Percentiles rank a stretch among this genome's conserved stretches.
phyloP scores from a whole-genome alignment of 64 coral and sea anemone species.

The Stichodactyla helianthus region DNA sequence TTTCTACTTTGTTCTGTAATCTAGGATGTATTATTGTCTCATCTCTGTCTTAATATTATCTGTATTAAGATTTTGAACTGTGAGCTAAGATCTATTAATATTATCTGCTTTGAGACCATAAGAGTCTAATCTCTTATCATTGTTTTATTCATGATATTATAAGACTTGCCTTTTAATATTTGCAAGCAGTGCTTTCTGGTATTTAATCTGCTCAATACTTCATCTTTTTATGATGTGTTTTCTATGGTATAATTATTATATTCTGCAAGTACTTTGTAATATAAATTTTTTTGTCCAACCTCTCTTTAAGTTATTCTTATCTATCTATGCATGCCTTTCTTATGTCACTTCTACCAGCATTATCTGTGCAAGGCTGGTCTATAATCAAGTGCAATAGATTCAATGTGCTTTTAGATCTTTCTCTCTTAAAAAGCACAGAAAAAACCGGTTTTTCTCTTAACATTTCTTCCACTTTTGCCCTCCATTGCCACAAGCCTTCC shows the following conservation, averaged over 20 bases:
- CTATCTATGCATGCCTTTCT: no score
- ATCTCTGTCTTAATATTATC: neutral
- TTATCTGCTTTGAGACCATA: neutral
- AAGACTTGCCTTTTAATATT: neutral
- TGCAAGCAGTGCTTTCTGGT: neutral
- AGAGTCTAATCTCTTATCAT: neutral
- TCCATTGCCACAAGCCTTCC: slow-evolving; percentile 45
- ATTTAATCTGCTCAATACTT: no score
- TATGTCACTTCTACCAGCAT: neutral
- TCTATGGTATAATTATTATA: neutral
- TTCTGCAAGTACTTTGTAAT: no score
- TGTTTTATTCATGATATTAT: neutral
- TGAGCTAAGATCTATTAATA: neutral
- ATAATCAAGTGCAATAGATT: neutral
- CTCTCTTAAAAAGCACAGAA: neutral
- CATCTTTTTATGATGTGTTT: neutral
- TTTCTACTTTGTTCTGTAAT: no score
- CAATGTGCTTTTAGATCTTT: neutral
- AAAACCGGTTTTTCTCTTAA: slow-evolving; percentile 21
- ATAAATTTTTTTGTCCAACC: no score
- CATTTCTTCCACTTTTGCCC: slow-evolving; percentile 16
- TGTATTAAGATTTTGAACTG: neutral
- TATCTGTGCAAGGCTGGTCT: neutral
- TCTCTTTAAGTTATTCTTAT: no score
- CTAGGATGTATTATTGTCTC: no score